Base-by-base conservation (phyloP, 2,113 vertebrate species). In the Amphilophus citrinellus region DNA sequence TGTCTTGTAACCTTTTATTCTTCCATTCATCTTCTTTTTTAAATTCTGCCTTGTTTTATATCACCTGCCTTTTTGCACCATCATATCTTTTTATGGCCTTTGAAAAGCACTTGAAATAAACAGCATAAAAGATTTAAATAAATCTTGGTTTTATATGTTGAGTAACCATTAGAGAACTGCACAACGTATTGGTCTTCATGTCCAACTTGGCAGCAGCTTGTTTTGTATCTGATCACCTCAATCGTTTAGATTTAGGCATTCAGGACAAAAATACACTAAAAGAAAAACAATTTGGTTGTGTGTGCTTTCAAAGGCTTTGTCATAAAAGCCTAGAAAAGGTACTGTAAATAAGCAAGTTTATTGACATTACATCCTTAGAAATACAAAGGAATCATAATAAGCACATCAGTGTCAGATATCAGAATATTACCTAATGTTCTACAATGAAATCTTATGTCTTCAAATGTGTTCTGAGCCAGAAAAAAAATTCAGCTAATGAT, bases 81-180 rank as follows among this genome's bases (percentile, higher is more conserved):
- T 50, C 30, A 2, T 53, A 53, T 71, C 17, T 53, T 71, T 71
- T 53, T 53, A 73, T 73, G 66, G 20, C 44, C 44, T 27, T 53
- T 73, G 44, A 73, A 50, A 73, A 32, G 10, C 66, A 1, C 24
- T 73, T 73, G 24, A 73, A 53, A 73, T 73, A 53, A 53, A 22
- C 44, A 73, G 30, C 24, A 53, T 71, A 20, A 53, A 53, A 71
- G 44, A 32, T 24, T 71, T 44, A 71, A 71, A 7, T 17, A 71
- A 71, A 53, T 71, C 66, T 71, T 30, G 24, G 10, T 71, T 53
- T 71, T 71, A 53, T 71, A 71, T 71, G 24, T 53, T 71, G 66
- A 50, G 66, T 71, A 50, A 50, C 30, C 22, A 20, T 71, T 53
- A 71, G 66, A 50, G 24, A 71, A 71, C 24, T 30, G 24, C 15